A percentile compares a stretch with the other conserved stretches of the same genome.
These are phyloP conservation scores for Imbricaverruca yamaguchii DNA, from an alignment of 2,888 invertebrate genomes.

Conservation along the genomic window DNA sequence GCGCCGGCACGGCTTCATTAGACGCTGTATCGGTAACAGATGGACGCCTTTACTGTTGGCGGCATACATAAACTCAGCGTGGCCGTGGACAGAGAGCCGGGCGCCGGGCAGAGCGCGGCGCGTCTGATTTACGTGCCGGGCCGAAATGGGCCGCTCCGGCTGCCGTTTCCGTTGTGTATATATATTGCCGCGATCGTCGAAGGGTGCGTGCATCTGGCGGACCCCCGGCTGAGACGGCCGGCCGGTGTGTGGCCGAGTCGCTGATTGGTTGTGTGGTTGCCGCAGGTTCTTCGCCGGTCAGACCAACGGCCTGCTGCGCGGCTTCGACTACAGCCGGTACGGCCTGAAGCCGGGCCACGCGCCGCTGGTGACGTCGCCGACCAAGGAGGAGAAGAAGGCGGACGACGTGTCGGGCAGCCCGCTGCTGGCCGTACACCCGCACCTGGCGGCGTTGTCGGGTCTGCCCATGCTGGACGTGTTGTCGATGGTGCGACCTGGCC, in stretches of 20 bases:
- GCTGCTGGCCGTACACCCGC: conserved; percentile 79
- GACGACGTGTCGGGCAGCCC: conserved; percentile 79
- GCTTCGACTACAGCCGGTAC: conserved; percentile 23
- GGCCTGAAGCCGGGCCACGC: conserved; percentile 19
- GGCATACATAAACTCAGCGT: conserved; percentile 45
- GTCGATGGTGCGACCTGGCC: conserved; percentile 64
- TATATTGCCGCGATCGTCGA: conserved; percentile 38
- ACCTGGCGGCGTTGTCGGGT: conserved; percentile 84
- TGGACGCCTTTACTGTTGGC: conserved; percentile 56
- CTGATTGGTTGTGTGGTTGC: conserved; percentile 68
- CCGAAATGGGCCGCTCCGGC: conserved; percentile 61
- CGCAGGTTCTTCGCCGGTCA: conserved; percentile 69
- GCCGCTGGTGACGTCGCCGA: conserved; percentile 55
- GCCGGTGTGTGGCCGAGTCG: conserved; percentile 24
- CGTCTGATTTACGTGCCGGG: conserved; percentile 46
- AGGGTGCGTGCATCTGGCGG: conserved; percentile 23
- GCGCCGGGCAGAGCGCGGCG: conserved; percentile 48
- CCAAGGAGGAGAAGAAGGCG: conserved; percentile 71
- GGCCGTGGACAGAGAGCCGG: conserved; percentile 43
- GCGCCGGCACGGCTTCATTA: conserved; percentile 5
- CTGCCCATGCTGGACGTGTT: conserved; percentile 66
- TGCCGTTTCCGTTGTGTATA: conserved; percentile 55
- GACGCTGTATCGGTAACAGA: background rate
- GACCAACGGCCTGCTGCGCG: conserved; percentile 57
- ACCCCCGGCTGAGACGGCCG: background rate